Base-by-base conservation (phyloP, 2,113 vertebrate species). In the Columba janthina region DNA sequence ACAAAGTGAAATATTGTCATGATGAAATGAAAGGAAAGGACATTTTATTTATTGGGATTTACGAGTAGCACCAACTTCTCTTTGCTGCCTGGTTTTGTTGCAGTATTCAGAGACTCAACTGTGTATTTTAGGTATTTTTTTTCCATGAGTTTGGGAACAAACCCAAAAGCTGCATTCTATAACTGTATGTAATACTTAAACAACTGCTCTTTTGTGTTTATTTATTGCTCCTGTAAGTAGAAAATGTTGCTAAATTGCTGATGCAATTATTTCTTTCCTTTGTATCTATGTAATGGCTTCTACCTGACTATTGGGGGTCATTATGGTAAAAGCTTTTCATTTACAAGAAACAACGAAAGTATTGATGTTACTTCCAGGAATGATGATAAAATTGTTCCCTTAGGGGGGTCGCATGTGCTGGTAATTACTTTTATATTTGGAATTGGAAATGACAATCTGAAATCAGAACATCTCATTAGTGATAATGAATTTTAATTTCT, bases 401-500 rank as follows among this genome's bases (percentile, higher is more conserved):
- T 70, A 11, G 32, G 31, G 34, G 36, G 56, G 70, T 93, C 24
- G 10, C 57, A 50, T 84, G 62, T 65, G 12, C 42, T 70, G 57
- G 46, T 78, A 96, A 91, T 95, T 92, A 65, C n/a, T 93, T 93
- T 83, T 74, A 70, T 89, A 57, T 88, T 91, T 94, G 86, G 81
- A 91, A 82, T 92, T 1, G 21, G 88, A 96, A 95, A 93, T 73
- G 29, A 67, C 85, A 97, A 73, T 74, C 58, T 66, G 53, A 91
- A 91, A 80, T 94, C 71, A 83, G 75, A 90, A 62, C 85, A 82
- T 54, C 73, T 95, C 46, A 88, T 88, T 96, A 92, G 62, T 42
- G 42, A 57, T 80, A 90, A 94, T 60, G 81, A 64, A 83, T 89
- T 91, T 88, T 90, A 78, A 92, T 96, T 93, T 93, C 58, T 92